Evolutionary conservation across 2,888 invertebrate genomes (phyloP).

Genomic region (Hartigia nigra): DNA sequence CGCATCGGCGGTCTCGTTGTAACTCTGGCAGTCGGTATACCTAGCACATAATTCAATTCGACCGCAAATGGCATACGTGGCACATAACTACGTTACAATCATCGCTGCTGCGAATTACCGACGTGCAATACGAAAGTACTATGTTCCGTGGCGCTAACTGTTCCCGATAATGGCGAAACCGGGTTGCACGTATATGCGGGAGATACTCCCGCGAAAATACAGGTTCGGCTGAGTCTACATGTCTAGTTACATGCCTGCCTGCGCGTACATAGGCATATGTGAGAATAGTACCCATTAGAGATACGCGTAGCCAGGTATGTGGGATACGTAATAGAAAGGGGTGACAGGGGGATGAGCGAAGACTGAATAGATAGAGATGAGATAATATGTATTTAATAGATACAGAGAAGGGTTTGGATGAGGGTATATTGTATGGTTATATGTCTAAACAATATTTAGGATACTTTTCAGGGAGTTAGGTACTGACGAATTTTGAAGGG

Average conservation of each 20-base stretch:
- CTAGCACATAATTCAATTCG: slow-evolving; percentile 38
- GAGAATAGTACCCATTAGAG: neutral
- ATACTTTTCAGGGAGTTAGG: neutral
- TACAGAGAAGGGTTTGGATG: neutral
- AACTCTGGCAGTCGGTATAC: slow-evolving; percentile 23
- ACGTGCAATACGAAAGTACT: slow-evolving; percentile 32
- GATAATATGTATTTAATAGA: neutral
- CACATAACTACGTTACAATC: slow-evolving; percentile 45
- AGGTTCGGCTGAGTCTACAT: neutral
- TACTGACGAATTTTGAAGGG: neutral
- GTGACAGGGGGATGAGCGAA: neutral
- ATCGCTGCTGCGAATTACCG: slow-evolving; percentile 32
- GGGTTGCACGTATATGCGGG: neutral
- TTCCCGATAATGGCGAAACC: slow-evolving; percentile 11
- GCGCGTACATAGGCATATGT: neutral
- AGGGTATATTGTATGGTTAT: neutral
- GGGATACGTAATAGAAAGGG: neutral
- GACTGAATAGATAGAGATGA: neutral
- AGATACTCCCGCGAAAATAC: neutral
- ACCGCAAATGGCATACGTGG: slow-evolving; percentile 36
- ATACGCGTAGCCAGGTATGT: neutral
- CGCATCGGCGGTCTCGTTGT: slow-evolving; percentile 22
- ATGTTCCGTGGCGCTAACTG: slow-evolving; percentile 34
- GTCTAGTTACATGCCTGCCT: neutral
- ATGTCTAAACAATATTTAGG: neutral